Percentiles rank a stretch among this genome's conserved stretches.
These are phyloP conservation scores for Saxidomus purpurata DNA, from an alignment of 1,140 invertebrate genomes.

Conservation along the genomic window DNA sequence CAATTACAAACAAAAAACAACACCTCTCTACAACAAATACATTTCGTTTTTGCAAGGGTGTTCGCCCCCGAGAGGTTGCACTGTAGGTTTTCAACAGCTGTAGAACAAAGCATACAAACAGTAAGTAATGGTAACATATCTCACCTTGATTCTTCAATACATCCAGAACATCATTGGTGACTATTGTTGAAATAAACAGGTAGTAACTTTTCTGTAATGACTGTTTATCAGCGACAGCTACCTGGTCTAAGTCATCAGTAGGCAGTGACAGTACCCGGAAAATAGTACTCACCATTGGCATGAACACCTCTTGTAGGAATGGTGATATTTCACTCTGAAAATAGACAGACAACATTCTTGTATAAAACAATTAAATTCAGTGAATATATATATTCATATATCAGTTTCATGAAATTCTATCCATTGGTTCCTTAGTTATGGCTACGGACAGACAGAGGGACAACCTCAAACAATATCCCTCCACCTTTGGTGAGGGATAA, in stretches of 20 bases:
- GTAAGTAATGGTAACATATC: background rate
- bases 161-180: constrained; percentile 87
- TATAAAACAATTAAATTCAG: too few relatives aligned
- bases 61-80: too few relatives aligned
- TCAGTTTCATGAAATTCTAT: too few relatives aligned
- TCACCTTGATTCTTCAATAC: constrained; percentile 87
- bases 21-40: too few relatives aligned
- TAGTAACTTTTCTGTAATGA: constrained; percentile 88
- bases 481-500: too few relatives aligned
- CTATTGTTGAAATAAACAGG: constrained; percentile 88
- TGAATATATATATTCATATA: too few relatives aligned
- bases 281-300: constrained; percentile 88
- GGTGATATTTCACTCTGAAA: constrained; percentile 88
- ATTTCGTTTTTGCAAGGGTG: too few relatives aligned
- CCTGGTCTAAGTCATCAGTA: constrained; percentile 87
- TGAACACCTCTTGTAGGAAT: constrained; percentile 88
- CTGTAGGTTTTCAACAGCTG: constrained; percentile 85
- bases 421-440: too few relatives aligned
- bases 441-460: too few relatives aligned
- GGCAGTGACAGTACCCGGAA: constrained; percentile 86
- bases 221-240: constrained; percentile 87
- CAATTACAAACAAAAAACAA: too few relatives aligned
- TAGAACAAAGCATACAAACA: constrained; percentile 54
- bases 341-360: constrained; percentile 35
- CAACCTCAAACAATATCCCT: too few relatives aligned